phyloP scores from a whole-genome alignment of 2,888 invertebrate species.

The Athetis lepigone region DNA sequence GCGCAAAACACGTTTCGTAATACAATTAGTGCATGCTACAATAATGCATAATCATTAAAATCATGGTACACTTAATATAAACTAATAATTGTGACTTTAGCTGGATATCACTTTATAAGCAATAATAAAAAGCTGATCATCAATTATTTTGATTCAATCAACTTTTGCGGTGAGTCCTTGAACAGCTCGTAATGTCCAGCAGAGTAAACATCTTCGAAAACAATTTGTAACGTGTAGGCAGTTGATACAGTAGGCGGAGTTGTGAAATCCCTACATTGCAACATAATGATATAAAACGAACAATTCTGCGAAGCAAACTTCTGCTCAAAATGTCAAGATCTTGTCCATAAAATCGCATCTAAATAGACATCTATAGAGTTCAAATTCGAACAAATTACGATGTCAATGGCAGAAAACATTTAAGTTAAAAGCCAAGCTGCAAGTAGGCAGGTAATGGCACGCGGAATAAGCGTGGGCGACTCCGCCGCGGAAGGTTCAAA shows the following conservation, averaged over 20 bases:
- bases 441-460: conserved; percentile 76
- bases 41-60: conserved; percentile 25
- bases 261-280: conserved; percentile 78
- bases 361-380: conserved; percentile 55
- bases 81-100: conserved; percentile 19
- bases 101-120: conserved; percentile 26
- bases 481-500: conserved; percentile 71
- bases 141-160: conserved; percentile 16
- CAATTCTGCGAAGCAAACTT: conserved; percentile 72
- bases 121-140: conserved; percentile 30
- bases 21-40: not conserved
- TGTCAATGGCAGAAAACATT: conserved; percentile 68
- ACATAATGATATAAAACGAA: conserved; percentile 67
- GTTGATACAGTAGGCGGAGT: conserved; percentile 76
- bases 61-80: conserved; percentile 28
- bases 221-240: conserved; percentile 72
- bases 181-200: conserved; percentile 56
- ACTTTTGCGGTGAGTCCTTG: conserved; percentile 41
- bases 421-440: conserved; percentile 68
- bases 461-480: conserved; percentile 77
- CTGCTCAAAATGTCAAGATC: conserved; percentile 38
- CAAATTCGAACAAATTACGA: conserved; percentile 57
- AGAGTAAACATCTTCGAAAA: conserved; percentile 70
- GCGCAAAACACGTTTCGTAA: conserved; percentile 26
- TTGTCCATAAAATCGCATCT: conserved; percentile 55